Base-by-base conservation (phyloP, 2,797 vertebrate genomes). In the Erpetoichthys calabaricus region DNA sequence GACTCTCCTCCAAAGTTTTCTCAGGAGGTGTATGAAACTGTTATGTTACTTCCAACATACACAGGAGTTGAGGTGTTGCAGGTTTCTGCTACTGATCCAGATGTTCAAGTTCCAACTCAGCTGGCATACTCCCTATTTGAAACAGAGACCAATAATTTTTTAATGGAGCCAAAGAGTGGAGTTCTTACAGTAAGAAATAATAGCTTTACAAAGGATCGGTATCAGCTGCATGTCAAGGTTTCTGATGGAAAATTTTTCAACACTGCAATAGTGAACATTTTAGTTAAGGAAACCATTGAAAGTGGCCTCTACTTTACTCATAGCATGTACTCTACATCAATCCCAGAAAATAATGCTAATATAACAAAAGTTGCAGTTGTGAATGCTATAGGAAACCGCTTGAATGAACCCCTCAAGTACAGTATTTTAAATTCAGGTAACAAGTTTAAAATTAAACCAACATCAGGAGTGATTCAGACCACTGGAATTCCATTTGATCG, bases 171-270 rank as follows among this genome's bases (percentile, higher is more conserved):
- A 7, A 75, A 56, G 45, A 91, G 79, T 56, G 96, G 95, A 1
- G 67, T 97, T 44, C 75, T 99, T 57, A 83, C 86, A 2, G 84
- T 99, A 56, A 92, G 82, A 78, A 90, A 95, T 70, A 91, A 82
- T 53, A 91, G 79, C 68, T 92, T 97, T 62, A 88, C 89, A 61
- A 93, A 89, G 78, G 92, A 97, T 60, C 88, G 89, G 56, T 97
- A 95, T 41, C 82, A 85, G 67, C 84, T 98, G 51, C 89, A 82
- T 58, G 85, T 90, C 56, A 89, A 80, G 70, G 95, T 97, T 51
- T 94, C 94, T 0, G 96, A 99, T 50, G 95, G 94, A 6, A 96
- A 92, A 67, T 98, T 95, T 70, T 91, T 91, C 9, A 90, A 85
- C 65, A 89, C 88, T 5, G 81, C 89, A 55, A 71, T 89, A 65